Percentiles rank a stretch among this genome's conserved stretches.
phyloP scores from a whole-genome alignment of 2,888 invertebrate species.

The Sinelater perroti region DNA sequence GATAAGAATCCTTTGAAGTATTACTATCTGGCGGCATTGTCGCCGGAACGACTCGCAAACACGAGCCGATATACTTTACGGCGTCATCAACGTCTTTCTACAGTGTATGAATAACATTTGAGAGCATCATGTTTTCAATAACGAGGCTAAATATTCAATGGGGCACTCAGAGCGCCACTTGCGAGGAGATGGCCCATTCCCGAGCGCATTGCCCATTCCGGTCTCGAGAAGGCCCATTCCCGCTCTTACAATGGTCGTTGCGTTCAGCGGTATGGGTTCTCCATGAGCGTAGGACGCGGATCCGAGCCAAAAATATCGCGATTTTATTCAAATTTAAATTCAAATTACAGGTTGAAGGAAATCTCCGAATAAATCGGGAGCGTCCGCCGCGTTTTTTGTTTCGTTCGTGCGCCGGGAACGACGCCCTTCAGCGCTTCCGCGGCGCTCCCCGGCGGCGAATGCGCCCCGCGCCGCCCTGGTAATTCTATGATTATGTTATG shows the following conservation, averaged over 20 bases:
- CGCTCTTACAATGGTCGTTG: slow-evolving; percentile 58
- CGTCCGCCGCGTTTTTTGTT: slow-evolving; percentile 25
- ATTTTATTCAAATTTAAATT: slow-evolving; percentile 52
- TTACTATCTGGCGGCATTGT: slow-evolving; percentile 17
- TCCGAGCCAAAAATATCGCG: slow-evolving; percentile 44
- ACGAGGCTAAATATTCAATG: slow-evolving; percentile 61
- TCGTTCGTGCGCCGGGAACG: slow-evolving; percentile 3
- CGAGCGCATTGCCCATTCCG: slow-evolving; percentile 59
- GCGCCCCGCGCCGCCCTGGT: slow-evolving; percentile 41
- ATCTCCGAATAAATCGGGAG: slow-evolving; percentile 37
- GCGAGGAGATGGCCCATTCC: slow-evolving; percentile 56
- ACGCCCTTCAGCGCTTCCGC: slow-evolving; percentile 6
- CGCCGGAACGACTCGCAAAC: slow-evolving; percentile 23
- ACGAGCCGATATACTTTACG: slow-evolving; percentile 46
- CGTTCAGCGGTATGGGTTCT: slow-evolving; percentile 54
- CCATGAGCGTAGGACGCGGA: slow-evolving; percentile 52
- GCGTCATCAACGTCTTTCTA: slow-evolving; percentile 53
- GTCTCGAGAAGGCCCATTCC: slow-evolving; percentile 58
- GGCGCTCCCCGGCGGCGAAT: slow-evolving; percentile 18
- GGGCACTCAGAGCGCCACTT: slow-evolving; percentile 54
- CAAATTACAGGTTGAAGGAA: slow-evolving; percentile 47
- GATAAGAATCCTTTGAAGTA: slow-evolving; percentile 25
- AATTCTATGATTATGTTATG: slow-evolving; percentile 56
- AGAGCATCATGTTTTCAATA: slow-evolving; percentile 59
- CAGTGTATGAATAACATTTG: slow-evolving; percentile 56